Conservation (phyloP, 2,113 vertebrate species). For the Rhinolophus sinicus region DNA sequence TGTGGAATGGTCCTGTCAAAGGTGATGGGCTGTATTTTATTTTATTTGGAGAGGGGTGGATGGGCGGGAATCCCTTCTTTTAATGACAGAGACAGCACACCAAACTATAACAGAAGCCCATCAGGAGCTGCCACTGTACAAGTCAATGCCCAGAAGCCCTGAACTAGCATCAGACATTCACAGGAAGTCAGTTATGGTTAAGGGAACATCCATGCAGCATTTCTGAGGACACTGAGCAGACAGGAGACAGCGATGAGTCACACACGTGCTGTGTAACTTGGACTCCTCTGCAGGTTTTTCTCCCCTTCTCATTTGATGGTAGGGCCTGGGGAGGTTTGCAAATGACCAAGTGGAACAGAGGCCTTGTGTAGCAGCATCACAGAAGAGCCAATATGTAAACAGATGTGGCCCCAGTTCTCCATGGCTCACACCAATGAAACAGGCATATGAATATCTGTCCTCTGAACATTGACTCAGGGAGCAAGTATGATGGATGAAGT, state of each 20-base stretch:
- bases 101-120: conserved; percentile 65
- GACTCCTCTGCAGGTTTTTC: neutral
- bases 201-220: conserved; percentile 16
- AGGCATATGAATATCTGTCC: neutral
- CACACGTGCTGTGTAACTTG: neutral
- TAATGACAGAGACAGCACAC: conserved; percentile 77
- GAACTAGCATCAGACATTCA: neutral
- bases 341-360: conserved; percentile 63
- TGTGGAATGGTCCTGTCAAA: neutral
- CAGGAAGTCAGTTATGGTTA: conserved; percentile 8
- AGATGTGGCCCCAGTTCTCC: neutral
- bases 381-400: neutral
- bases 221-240: conserved; percentile 36
- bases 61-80: conserved; percentile 70
- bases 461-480: conserved; percentile 56
- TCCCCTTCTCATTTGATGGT: conserved; percentile 50
- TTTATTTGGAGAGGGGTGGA: no score
- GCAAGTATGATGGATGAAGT: conserved; percentile 44
- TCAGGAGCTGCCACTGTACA: neutral
- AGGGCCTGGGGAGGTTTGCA: conserved; percentile 49
- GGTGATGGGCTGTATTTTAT: no score
- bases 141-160: neutral
- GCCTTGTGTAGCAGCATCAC: neutral
- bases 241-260: neutral
- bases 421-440: conserved; percentile 56